A percentile compares a stretch with the other conserved stretches of the same genome.
These are phyloP conservation scores for Caenorhabditis briggsae DNA, from an alignment of 1,140 invertebrate genomes.

Conservation along the genomic window DNA sequence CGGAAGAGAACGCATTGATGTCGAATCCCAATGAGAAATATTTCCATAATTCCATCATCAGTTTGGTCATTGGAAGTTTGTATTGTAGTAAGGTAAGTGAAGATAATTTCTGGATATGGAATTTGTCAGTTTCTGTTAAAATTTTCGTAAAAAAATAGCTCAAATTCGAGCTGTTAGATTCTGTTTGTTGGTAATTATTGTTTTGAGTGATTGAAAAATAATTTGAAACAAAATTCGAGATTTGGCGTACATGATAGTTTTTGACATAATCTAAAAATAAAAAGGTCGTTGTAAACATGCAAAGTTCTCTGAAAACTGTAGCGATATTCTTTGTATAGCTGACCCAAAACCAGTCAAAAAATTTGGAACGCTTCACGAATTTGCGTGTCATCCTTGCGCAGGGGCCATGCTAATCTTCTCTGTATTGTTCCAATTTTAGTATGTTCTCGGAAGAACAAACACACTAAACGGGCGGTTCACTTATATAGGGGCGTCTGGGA, in stretches of 20 bases:
- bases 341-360: constrained; percentile 60
- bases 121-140: not conserved
- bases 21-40: constrained; percentile 94
- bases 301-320: too few species aligned
- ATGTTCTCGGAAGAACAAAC: not conserved
- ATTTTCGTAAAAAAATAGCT: not conserved
- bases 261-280: too few species aligned
- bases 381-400: constrained; percentile 92
- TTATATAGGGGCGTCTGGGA: too few species aligned
- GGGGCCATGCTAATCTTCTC: constrained; percentile 93
- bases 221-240: too few species aligned
- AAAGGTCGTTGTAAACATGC: too few species aligned
- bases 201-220: too few species aligned
- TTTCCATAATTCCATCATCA: constrained; percentile 97
- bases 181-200: too few species aligned
- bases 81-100: constrained; percentile 88
- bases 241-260: too few species aligned
- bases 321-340: too few species aligned
- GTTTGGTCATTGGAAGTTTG: constrained; percentile 95
- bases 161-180: too few species aligned
- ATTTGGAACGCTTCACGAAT: constrained; percentile 87
- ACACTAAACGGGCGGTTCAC: too few species aligned
- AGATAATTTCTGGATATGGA: not conserved
- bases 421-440: constrained; percentile 86
- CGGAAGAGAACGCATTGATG: constrained; percentile 90